These are phyloP conservation scores for Knipowitschia caucasica DNA, from an alignment of 2,797 vertebrate genomes.

Conservation along the genomic window DNA sequence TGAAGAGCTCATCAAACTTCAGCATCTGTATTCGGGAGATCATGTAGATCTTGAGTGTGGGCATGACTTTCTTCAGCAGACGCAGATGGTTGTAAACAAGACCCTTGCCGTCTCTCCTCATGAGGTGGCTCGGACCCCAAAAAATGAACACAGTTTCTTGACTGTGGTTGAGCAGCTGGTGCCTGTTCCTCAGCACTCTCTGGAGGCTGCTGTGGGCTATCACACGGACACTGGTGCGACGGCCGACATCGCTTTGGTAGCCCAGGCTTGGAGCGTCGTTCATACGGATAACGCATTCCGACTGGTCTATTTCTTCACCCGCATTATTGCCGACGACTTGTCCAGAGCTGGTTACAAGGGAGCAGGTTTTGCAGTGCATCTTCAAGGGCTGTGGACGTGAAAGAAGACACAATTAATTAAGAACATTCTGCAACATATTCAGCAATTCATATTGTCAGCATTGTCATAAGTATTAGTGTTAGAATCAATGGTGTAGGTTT, in stretches of 20 bases:
- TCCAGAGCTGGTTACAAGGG: conserved; percentile 89
- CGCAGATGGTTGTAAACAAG: conserved; percentile 85
- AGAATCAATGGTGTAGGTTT: too few relatives aligned
- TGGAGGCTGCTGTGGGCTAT: conserved; percentile 90
- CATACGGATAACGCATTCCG: conserved; percentile 89
- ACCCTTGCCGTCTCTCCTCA: conserved; percentile 87
- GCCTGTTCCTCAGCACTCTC: conserved; percentile 80
- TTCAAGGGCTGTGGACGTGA: conserved; percentile 76
- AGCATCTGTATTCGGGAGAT: conserved; percentile 88
- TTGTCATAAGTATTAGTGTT: too few relatives aligned
- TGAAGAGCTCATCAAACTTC: conserved; percentile 88
- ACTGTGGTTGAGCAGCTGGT: conserved; percentile 84
- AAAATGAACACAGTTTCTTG: conserved; percentile 88
- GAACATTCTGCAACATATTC: neutral
- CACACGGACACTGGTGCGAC: conserved; percentile 82
- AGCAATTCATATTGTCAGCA: too few relatives aligned
- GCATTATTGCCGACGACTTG: conserved; percentile 78
- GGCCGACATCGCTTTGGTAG: conserved; percentile 81
- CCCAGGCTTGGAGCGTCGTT: conserved; percentile 85
- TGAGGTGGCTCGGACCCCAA: conserved; percentile 90
- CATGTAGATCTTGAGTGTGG: conserved; percentile 80
- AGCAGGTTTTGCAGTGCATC: conserved; percentile 86
- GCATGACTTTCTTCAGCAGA: conserved; percentile 84
- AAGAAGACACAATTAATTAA: conserved; percentile 20
- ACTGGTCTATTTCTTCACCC: conserved; percentile 80